A percentile compares a stretch with the other conserved stretches of the same genome.
phyloP scores from a whole-genome alignment of 35 echinoderm and acorn worm genomes.

The Heliocidaris tuberculata region DNA sequence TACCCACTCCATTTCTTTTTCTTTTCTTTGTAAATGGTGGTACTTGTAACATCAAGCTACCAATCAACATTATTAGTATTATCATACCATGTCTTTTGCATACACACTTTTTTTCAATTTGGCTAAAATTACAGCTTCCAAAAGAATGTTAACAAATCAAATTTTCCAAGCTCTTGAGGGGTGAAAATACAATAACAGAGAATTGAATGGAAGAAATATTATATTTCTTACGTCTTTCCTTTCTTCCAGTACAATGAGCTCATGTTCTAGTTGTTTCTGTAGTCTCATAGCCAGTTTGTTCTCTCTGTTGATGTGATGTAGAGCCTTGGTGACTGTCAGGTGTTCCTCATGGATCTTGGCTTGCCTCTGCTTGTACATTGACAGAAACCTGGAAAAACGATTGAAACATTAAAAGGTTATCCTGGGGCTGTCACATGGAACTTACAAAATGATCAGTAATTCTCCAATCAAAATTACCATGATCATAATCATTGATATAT shows the following conservation, averaged over 20 bases:
- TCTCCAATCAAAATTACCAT: too few species aligned
- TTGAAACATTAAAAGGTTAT: not conserved
- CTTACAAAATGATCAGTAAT: not conserved
- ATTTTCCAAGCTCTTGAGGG: too few species aligned
- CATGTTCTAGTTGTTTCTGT: slow-evolving; percentile 96
- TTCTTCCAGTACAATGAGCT: slow-evolving; percentile 87
- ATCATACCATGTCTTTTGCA: too few species aligned
- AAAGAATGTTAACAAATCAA: too few species aligned
- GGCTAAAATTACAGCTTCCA: too few species aligned
- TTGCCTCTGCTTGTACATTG: slow-evolving; percentile 83
- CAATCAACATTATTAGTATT: too few species aligned
- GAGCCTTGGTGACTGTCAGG: slow-evolving; percentile 73
- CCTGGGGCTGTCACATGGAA: not conserved
- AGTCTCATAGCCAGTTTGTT: slow-evolving; percentile 85
- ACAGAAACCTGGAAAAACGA: slow-evolving; percentile 76
- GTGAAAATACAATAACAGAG: too few species aligned
- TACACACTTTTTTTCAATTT: too few species aligned
- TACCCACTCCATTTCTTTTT: too few species aligned
- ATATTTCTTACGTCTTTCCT: slow-evolving; percentile 82
- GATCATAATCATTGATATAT: too few species aligned
- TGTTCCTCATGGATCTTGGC: slow-evolving; percentile 77
- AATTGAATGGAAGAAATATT: not conserved
- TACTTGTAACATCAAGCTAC: too few species aligned
- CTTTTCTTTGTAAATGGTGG: too few species aligned
- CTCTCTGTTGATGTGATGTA: slow-evolving; percentile 95